Conservation (phyloP, 92 coral and sea anemone species). For the Chrysogorgia sp. region DNA sequence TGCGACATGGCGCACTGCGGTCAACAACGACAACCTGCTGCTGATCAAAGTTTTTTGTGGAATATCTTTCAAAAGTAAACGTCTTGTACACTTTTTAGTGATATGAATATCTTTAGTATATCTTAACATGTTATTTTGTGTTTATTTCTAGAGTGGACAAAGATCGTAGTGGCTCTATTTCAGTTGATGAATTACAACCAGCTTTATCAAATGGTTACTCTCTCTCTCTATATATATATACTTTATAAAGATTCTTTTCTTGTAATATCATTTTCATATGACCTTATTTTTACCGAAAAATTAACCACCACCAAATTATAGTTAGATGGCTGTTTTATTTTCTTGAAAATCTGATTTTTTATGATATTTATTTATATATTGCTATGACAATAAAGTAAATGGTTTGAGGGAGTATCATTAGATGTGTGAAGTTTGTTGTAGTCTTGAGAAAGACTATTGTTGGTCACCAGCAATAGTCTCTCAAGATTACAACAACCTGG, state of each 20-base stretch:
- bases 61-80: constrained; percentile 64
- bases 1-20: constrained; percentile 35
- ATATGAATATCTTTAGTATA: neutral
- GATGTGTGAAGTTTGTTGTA: too few relatives aligned
- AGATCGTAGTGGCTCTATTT: constrained; percentile 61
- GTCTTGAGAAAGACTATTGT: too few relatives aligned
- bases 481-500: too few relatives aligned
- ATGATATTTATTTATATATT: too few relatives aligned
- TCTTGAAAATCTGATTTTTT: too few relatives aligned
- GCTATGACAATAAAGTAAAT: too few relatives aligned
- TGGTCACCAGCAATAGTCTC: too few relatives aligned
- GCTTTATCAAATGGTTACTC: constrained; percentile 58
- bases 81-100: neutral
- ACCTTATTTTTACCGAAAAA: neutral
- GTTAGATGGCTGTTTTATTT: too few relatives aligned
- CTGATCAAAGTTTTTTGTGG: constrained; percentile 72
- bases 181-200: constrained; percentile 53
- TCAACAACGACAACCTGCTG: constrained; percentile 17
- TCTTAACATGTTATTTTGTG: neutral
- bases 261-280: too few relatives aligned
- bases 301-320: too few relatives aligned
- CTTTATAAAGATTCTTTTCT: neutral
- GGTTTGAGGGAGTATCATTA: too few relatives aligned
- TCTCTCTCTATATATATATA: neutral
- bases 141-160: constrained; percentile 47